Evolutionary conservation across 2,113 vertebrate genomes (phyloP), one percentile per base, ranked within the genome.

Genomic region (Sapajus apella): DNA sequence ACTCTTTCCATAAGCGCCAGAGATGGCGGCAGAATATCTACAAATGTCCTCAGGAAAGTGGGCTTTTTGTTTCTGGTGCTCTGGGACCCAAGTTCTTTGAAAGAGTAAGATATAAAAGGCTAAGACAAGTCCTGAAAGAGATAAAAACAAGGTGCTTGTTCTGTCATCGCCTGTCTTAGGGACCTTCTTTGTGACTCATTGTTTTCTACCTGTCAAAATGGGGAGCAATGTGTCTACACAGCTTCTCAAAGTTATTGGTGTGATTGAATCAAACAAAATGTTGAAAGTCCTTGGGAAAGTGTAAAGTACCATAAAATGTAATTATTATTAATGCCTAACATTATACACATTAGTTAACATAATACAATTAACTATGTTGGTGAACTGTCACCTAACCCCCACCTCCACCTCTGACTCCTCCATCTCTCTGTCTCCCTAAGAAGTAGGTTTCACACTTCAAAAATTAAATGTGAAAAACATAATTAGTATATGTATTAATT

Each of bases 131-230:
- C 37, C 61, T 68, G 66, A 68, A 90, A 76, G 66, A 64, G 45
- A 47, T 43, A n/a, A 82, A 90, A 55, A 47, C 30, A 45, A 64
- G 70, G 37, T 77, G 66, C 50, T 43, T n/a, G 52, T 90, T 93
- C 45, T 87, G 20, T 90, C 43, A 8, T 87, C 55, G 64, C 14
- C 32, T 56, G 25, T 82, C 58, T 75, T 64, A 66, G 52, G 37
- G 45, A 84, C 52, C 18, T 9, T 75, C 27, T 47, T 45, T 79
- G 52, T 87, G 87, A 55, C 47, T 90, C 64, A 90, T 40, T 85
- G 27, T 61, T 90, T 94, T 76, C 91, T 66, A 91, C 56, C 45
- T 91, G 43, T 95, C 52, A 83, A 35, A 93, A 70, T 90, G 45
- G 87, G 81, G 80, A 82, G 47, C 23, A 45, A 14, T 8, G 25